Evolutionary conservation across 2,113 vertebrate genomes (phyloP), one percentile per base, ranked within the genome.

Genomic region (Triplophysa dalaica): DNA sequence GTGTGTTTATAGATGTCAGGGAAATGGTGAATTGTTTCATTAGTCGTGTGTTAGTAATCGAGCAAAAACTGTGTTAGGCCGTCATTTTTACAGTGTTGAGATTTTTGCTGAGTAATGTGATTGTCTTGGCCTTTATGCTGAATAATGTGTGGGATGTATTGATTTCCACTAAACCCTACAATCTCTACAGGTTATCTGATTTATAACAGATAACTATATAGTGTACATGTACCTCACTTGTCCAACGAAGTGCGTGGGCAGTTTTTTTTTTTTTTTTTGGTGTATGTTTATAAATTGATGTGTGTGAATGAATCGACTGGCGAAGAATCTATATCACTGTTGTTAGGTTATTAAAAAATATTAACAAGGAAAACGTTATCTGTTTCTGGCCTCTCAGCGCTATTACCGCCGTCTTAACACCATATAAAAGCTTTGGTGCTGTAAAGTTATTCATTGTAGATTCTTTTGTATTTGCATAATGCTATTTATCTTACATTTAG

Each of bases 131-230:
- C 60, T 82, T 80, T 41, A 63, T n/a, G 9, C 50, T 61, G 61
- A 80, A 70, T 52, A 81, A 52, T 64, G 68, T 75, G 43, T 80
- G 56, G 63, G 63, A 69, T 43, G 50, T 78, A 85, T 81, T 75
- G 84, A 85, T 83, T 85, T 83, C 24, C 78, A 75, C 69, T 83
- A 81, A 83, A 50, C 70, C 73, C 64, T 62, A 38, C 58, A 75
- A 56, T 69, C 65, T 69, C 45, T 7, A 33, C 26, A 68, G 63
- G 68, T 16, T 6, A 61, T 50, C 60, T 61, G 50, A 81, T 54
- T 50, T 29, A 79, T 78, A 70, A 80, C 19, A 73, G 26, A 64
- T 66, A 26, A 19, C 56, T 16, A 80, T 75, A 16, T 22, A n/a
- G 4, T n/a, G n/a, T 58, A 22, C 54, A 70, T 9, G n/a, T 60